These are phyloP conservation scores for Serripes groenlandicus DNA, from an alignment of 2,888 invertebrate species.

Conservation along the genomic window DNA sequence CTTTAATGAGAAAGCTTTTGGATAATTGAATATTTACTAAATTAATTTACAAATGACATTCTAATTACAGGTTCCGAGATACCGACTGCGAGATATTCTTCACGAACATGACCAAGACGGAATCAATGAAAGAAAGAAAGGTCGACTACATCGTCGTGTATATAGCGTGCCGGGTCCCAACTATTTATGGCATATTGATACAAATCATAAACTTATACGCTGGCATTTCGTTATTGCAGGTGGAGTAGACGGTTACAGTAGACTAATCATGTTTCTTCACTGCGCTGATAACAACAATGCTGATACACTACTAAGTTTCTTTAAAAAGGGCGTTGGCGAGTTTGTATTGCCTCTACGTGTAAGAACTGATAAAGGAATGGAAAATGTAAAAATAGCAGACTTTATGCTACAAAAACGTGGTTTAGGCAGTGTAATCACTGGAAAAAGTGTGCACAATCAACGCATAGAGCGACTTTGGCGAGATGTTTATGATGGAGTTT, in stretches of 20 bases:
- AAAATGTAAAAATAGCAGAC: slow-evolving; percentile 42
- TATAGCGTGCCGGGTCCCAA: slow-evolving; percentile 41
- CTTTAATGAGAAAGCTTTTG: too few relatives aligned
- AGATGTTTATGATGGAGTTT: slow-evolving; percentile 40
- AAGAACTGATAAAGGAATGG: slow-evolving; percentile 37
- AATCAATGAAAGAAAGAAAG: not conserved
- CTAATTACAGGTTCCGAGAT: too few relatives aligned
- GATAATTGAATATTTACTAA: too few relatives aligned
- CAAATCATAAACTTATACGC: slow-evolving; percentile 52
- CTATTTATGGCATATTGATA: slow-evolving; percentile 53
- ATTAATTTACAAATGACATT: too few relatives aligned
- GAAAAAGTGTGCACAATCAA: slow-evolving; percentile 49
- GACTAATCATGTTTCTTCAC: slow-evolving; percentile 27
- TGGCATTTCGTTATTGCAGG: slow-evolving; percentile 50
- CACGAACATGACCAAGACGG: too few relatives aligned
- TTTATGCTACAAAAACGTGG: slow-evolving; percentile 32
- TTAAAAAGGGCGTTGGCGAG: slow-evolving; percentile 11
- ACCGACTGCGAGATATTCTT: too few relatives aligned
- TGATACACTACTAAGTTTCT: slow-evolving; percentile 29
- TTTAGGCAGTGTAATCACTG: slow-evolving; percentile 25
- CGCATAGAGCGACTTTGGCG: slow-evolving; percentile 44
- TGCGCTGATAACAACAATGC: slow-evolving; percentile 44
- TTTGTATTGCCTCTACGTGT: slow-evolving; percentile 23
- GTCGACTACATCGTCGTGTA: slow-evolving; percentile 25
- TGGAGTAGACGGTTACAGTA: slow-evolving; percentile 47